Evolutionary conservation across 1,140 invertebrate species (phyloP), one percentile per base, ranked within the genome.

Genomic region (Acyrthosiphon pisum): DNA sequence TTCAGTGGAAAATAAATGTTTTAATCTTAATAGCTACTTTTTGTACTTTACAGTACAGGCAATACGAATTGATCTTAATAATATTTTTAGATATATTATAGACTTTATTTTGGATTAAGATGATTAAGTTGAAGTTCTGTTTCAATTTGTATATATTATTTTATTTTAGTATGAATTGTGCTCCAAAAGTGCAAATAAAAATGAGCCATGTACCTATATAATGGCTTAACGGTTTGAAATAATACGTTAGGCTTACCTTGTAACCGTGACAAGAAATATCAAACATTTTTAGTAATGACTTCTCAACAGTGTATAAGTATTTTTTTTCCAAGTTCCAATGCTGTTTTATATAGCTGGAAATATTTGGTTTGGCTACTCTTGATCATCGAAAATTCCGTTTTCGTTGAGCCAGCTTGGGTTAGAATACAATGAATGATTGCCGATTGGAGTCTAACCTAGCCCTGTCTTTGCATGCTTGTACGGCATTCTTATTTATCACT

Each of bases 251-350:
- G 18, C 44, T 60, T 41, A 90, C 89, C 89, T 90, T 68, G 26
- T 90, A 90, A 30, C 37, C 1, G 14, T 90, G 37, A 90, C 37
- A n/a, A 44, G 56, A 76, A 76, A 20, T 4, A 35, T 76, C 60
- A n/a, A 2, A 18, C 60, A n/a, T 76, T 76, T 76, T 76, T 18
- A n/a, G 14, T 76, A 11, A n/a, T 6, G 35, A n/a, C 6, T 44
- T 90, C 30, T 90, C 56, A 20, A 90, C 20, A n/a, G 56, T 90
- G 2, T 44, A 90, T 37, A 46, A 9, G 6, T 68, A 90, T n/a
- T 44, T 90, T 30, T 6, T 6, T 6, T 90, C 53, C 37, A 90
- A 90, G 35, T 90, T 44, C 89, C 89, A 90, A 44, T 68, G n/a
- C 0, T 90, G 37, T 90, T 90, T 46, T 44, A 90, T 90, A n/a